Evolutionary conservation across 2,888 invertebrate genomes (phyloP), one percentile per base, ranked within the genome.

Genomic region (Cosmopolites sordidus): DNA sequence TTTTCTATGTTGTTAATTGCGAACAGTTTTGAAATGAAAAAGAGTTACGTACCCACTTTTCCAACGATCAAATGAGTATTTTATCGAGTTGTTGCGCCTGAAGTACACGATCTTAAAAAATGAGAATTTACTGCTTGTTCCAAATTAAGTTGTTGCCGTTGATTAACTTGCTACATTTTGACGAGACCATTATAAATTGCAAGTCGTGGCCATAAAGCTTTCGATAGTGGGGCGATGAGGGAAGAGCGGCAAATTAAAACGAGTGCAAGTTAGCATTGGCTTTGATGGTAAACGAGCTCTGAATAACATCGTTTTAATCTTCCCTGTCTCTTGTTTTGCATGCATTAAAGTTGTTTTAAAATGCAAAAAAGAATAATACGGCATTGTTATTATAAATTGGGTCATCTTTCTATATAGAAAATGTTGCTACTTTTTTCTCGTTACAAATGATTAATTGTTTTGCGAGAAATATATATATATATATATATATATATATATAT

Each of bases 141-240:
- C 62, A 65, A 66, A 67, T 67, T 66, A 65, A 67, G 65, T 64
- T 67, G 66, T 67, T 67, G 64, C 58, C 60, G 64, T 64, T 66
- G 66, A 67, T 67, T 66, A 65, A 61, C 53, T 54, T 38, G 39
- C 27, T 51, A 47, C 45, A 46, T 58, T 58, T 54, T 58, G 58
- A 54, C 49, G 58, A 54, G 58, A 45, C 43, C 40, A 51, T 57
- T 51, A 57, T 54, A 57, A 57, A 54, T 57, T 50, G 49, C 49
- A 41, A 16, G 12, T 41, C 43, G 16, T 44, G 29, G 40, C 16
- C 8, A 40, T 40, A 40, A 40, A 40, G 12, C 33, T n/a, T 12
- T 33, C 11, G 12, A 33, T n/a, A 11, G 33, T 11, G 33, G 33
- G 2, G 11, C 5, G 12, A 12, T 33, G 33, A 33, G 3, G 12